phyloP scores from a whole-genome alignment of 2,113 vertebrate genomes.

The Corvus moneduloides region DNA sequence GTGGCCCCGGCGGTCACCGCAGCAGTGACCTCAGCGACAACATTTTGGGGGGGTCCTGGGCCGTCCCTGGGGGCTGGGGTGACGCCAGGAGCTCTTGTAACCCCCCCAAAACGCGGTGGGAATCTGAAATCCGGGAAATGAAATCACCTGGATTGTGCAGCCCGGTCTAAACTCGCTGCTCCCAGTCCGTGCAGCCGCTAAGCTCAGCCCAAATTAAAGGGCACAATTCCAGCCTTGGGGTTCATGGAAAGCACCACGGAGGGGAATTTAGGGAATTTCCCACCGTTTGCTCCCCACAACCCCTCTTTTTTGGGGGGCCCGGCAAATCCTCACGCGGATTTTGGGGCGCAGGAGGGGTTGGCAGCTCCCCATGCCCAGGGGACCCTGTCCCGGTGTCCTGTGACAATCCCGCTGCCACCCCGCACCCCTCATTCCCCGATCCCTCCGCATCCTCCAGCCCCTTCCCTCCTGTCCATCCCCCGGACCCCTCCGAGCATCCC shows the following conservation, averaged over 20 bases:
- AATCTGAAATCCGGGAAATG: rapidly evolving
- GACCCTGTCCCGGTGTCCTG: not conserved
- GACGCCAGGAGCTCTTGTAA: not conserved
- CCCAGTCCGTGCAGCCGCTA: rapidly evolving
- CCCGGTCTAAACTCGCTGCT: rapidly evolving
- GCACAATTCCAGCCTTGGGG: rapidly evolving
- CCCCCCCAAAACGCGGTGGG: rapidly evolving
- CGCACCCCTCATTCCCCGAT: not conserved
- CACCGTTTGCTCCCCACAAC: rapidly evolving
- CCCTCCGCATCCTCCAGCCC: not conserved
- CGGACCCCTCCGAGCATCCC: not conserved
- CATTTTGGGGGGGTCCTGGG: not conserved
- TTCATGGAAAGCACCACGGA: rapidly evolving
- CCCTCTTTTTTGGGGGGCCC: rapidly evolving
- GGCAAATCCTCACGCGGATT: rapidly evolving
- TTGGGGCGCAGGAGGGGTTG: not conserved
- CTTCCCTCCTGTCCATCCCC: not conserved
- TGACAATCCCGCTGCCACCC: not conserved
- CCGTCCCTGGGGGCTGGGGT: too few species aligned
- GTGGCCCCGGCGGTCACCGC: not conserved
- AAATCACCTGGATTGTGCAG: rapidly evolving
- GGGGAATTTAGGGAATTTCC: not conserved
- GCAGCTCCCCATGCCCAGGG: rapidly evolving
- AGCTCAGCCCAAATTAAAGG: too few species aligned
- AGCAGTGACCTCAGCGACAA: not conserved